Evolutionary conservation across 2,888 invertebrate genomes (phyloP).

Genomic region (Lasioglossum figueresi): DNA sequence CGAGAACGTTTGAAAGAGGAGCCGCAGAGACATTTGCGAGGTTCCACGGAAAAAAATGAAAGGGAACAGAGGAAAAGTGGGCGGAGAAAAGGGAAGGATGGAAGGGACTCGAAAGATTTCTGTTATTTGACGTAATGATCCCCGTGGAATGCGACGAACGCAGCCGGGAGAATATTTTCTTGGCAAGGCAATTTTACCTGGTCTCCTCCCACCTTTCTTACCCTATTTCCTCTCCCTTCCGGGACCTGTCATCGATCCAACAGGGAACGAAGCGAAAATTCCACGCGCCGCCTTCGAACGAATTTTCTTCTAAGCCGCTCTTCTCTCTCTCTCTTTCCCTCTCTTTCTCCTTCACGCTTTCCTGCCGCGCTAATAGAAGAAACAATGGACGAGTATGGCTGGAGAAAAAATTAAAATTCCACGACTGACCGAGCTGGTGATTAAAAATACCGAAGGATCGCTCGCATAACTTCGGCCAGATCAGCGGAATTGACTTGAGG

Average conservation of each 20-base stretch:
- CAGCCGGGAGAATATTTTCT: constrained; percentile 65
- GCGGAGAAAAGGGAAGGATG: constrained; percentile 26
- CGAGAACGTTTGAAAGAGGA: neutral
- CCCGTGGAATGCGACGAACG: constrained; percentile 71
- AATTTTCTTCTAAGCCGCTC: constrained; percentile 19
- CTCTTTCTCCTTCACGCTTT: neutral
- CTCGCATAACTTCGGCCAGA: neutral
- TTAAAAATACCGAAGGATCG: constrained; percentile 22
- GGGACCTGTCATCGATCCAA: constrained; percentile 55
- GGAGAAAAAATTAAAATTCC: constrained; percentile 37
- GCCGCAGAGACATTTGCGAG: neutral
- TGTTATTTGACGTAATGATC: constrained; percentile 78
- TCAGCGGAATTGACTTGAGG: neutral
- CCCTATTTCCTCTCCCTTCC: constrained; percentile 42
- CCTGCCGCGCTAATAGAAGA: constrained; percentile 16
- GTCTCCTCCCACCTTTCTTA: constrained; percentile 23
- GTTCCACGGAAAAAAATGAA: neutral
- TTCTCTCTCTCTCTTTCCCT: neutral
- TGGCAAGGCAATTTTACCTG: constrained; percentile 66
- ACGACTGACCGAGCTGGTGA: constrained; percentile 9
- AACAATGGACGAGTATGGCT: constrained; percentile 30
- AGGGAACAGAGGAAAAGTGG: neutral
- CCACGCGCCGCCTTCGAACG: constrained; percentile 30
- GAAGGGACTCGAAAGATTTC: constrained; percentile 69
- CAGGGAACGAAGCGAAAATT: constrained; percentile 26